Base-by-base conservation (phyloP, 2,888 invertebrate genomes). In the Epistrophella euchroma region DNA sequence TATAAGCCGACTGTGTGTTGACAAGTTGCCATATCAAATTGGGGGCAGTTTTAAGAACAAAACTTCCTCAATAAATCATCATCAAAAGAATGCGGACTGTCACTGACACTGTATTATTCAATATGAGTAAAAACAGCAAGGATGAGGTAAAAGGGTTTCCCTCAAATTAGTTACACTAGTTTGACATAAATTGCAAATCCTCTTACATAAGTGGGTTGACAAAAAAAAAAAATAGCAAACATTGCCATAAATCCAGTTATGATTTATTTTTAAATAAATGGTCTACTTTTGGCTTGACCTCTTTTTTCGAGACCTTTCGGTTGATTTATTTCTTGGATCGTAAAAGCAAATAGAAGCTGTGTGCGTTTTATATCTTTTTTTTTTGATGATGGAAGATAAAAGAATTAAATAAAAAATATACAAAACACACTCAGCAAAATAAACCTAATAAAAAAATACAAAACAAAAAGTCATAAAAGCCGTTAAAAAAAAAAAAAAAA, bases 321-420 rank as follows among this genome's bases (percentile, higher is more conserved):
- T 56, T 60, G 35, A 32, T 73, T 74, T 70, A 62, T 70, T 74
- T 62, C n/a, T n/a, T n/a, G 28, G 62, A 52, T 72, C 64, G 28
- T 74, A 68, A 82, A 62, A 28, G 2, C 35, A 66, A 19, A 35
- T 25, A 66, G 72, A 58, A 77, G 66, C 60, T 60, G 60, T 58
- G 35, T 60, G 60, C 60, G 40, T 19, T 60, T 40, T 37, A 40
- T 60, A 9, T 60, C 22, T 60, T 22, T 60, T 60, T 15, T 52
- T 15, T 5, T 25, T 60, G 60, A 60, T 37, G 35, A 74, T 52
- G 37, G 37, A 50, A 40, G 66, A 68, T 35, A 55, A 68, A 55
- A 71, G 19, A 15, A 40, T 13, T 25, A n/a, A 22, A n/a, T n/a
- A 50, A n/a, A 64, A 72, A 45, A 64, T 22, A 66, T 43, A 64